Evolutionary conservation across 1,140 invertebrate species (phyloP).

Genomic region (Sycophaga agraensis): DNA sequence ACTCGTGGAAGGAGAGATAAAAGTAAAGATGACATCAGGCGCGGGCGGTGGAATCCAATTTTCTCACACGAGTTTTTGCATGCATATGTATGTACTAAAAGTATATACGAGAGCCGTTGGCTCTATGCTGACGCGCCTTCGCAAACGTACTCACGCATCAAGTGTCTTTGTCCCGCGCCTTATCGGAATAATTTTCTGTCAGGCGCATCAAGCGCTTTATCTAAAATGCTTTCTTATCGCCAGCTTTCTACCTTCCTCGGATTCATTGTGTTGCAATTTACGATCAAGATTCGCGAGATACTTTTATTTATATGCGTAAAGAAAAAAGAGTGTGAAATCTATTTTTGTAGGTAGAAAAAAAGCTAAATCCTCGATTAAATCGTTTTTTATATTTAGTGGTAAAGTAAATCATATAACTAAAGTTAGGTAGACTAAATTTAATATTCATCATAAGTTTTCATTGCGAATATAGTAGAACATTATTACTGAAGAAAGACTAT

Average conservation of each 20-base stretch:
- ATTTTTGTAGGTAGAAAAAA: too few relatives aligned
- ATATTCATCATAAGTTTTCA: too few relatives aligned
- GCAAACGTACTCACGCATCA: neutral
- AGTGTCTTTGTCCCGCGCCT: neutral
- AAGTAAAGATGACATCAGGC: neutral
- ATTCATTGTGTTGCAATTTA: neutral
- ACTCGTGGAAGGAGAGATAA: neutral
- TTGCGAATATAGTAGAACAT: too few relatives aligned
- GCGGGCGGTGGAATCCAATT: neutral
- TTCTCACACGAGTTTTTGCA: neutral
- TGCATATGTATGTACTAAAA: neutral
- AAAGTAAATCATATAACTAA: too few relatives aligned
- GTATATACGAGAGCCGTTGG: too few relatives aligned
- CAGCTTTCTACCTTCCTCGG: neutral
- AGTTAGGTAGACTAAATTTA: too few relatives aligned
- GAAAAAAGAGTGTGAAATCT: too few relatives aligned
- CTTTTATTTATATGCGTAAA: too few relatives aligned
- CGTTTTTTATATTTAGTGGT: too few relatives aligned
- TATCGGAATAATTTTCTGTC: neutral
- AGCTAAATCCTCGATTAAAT: too few relatives aligned
- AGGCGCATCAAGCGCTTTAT: slow-evolving; percentile 1
- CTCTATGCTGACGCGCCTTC: neutral
- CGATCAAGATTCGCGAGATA: slow-evolving; percentile 10
- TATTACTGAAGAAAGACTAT: too few relatives aligned
- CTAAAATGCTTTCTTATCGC: slow-evolving; percentile 8